Base-by-base conservation (phyloP, 1,140 invertebrate genomes). In the Calephelis nemesis region DNA sequence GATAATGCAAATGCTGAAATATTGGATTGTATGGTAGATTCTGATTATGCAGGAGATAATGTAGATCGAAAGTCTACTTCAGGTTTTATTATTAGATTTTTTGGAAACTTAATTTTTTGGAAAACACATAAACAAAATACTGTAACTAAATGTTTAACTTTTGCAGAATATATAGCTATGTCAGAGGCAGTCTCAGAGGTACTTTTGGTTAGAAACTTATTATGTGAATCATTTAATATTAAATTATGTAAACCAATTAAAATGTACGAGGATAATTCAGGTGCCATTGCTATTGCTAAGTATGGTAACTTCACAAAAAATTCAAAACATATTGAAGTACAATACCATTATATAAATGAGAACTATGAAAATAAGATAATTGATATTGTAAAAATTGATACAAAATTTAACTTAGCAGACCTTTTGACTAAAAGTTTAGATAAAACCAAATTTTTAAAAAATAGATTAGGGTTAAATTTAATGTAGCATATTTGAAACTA, bases 41-140 rank as follows among this genome's bases (percentile, higher is more conserved):
- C 85, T 69, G 84, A 88, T 64, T 90, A 67, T 58, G 85, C 84
- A 72, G 83, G 77, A 69, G 86, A 88, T 78, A 81, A 73, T 74
- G 30, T 76, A 10, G 79, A 88, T 74, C 75, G 83, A 70, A 87
- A 87, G 68, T 88, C 78, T 63, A 87, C 83, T 42, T 71, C 81
- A 30, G 82, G 82, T 68, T 81, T 76, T 81, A 58, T 85, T n/a
- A 79, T 83, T 68, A 81, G 75, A 74, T 77, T 79, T 7, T 79
- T 72, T 77, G 75, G 74, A 71, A 88, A 81, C 70, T 52, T 75
- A 67, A 78, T 87, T 67, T 82, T 70, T 66, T 89, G 84, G 82
- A 82, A 81, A 81, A 70, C 77, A 64, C 68, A 60, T 63, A 83
- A 87, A 76, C 79, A 81, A 77, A 78, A 30, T 70, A 70, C 52